Conservation (phyloP, 2,797 vertebrate genomes). For the Amblyraja radiata region DNA sequence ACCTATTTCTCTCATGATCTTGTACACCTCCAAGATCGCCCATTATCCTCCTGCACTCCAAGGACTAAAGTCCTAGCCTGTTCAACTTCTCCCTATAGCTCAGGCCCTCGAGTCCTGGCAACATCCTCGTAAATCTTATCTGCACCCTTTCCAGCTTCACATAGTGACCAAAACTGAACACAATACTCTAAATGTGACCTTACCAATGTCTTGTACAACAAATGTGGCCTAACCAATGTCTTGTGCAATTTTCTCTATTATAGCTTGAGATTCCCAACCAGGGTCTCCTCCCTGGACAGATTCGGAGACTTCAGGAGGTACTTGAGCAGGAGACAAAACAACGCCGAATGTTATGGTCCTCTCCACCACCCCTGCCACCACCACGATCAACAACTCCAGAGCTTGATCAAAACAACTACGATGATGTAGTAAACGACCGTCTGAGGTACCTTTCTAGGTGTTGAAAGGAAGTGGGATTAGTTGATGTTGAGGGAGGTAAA, state of each 20-base stretch:
- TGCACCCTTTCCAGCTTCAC: too few species aligned
- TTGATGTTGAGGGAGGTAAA: not conserved
- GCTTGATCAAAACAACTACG: not conserved
- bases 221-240: too few species aligned
- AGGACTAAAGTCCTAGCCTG: too few species aligned
- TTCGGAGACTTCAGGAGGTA: constrained; percentile 59
- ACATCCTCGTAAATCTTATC: too few species aligned
- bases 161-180: too few species aligned
- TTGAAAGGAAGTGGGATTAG: not conserved
- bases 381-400: not conserved
- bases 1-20: too few species aligned
- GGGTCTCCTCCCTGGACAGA: constrained; percentile 73
- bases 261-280: constrained; percentile 66
- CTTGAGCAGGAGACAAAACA: constrained; percentile 60
- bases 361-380: constrained; percentile 28
- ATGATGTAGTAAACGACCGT: not conserved
- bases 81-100: too few species aligned
- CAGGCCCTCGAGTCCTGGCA: too few species aligned
- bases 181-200: too few species aligned
- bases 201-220: too few species aligned
- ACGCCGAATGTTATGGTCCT: constrained; percentile 36
- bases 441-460: not conserved
- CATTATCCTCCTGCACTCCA: too few species aligned
- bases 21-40: too few species aligned
- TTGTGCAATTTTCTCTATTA: not conserved